phyloP scores from a whole-genome alignment of 1,140 invertebrate species.

The Philotrypesis tridentata region DNA sequence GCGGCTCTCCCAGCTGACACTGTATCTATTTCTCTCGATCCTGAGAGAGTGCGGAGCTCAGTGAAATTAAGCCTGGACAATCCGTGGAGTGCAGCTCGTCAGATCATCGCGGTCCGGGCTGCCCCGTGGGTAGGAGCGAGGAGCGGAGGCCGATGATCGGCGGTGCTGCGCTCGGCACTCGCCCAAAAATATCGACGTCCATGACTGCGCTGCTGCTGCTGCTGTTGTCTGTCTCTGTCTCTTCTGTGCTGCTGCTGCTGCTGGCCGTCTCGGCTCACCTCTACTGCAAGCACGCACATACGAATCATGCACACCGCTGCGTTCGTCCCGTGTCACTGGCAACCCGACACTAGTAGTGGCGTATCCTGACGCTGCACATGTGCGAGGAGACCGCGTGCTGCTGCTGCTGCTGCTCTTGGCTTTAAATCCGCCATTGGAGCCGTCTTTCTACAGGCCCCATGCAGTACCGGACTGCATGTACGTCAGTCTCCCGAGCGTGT shows the following conservation, averaged over 20 bases:
- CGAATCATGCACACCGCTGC: constrained; percentile 18
- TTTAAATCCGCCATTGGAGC: constrained; percentile 34
- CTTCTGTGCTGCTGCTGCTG: not conserved
- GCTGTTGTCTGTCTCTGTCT: constrained; percentile 31
- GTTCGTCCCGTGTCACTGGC: not conserved
- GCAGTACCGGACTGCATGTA: not conserved
- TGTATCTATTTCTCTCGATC: too few species aligned
- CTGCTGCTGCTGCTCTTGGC: not conserved
- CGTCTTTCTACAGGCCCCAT: not conserved
- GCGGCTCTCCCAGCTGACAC: constrained; percentile 27
- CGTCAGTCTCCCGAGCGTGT: not conserved
- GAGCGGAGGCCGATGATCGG: constrained; percentile 44
- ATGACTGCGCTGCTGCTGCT: constrained; percentile 61
- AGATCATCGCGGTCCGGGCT: constrained; percentile 13
- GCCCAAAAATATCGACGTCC: constrained; percentile 71
- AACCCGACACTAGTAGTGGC: not conserved
- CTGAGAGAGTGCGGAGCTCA: too few species aligned
- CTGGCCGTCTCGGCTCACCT: constrained; percentile 34
- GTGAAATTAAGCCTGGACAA: not conserved
- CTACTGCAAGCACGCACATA: constrained; percentile 14
- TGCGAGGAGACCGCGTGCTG: not conserved
- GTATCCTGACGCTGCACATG: constrained; percentile 14
- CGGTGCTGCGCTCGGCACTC: constrained; percentile 54
- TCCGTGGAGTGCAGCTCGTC: not conserved
- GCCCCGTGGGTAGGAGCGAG: constrained; percentile 53